Evolutionary conservation across 2,888 invertebrate species (phyloP).

Genomic region (Cerastoderma edule): DNA sequence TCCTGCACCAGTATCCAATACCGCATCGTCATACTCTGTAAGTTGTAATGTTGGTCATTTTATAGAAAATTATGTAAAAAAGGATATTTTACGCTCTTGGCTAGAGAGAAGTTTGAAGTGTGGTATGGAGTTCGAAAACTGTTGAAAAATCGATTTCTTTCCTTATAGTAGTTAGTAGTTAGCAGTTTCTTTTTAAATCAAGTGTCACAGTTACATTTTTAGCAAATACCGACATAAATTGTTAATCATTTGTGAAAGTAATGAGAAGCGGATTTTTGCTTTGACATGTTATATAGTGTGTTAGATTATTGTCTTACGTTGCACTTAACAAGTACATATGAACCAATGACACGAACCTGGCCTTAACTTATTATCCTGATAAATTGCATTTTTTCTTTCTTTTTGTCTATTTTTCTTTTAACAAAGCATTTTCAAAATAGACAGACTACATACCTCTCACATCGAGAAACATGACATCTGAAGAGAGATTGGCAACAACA

Average conservation of each 20-base stretch:
- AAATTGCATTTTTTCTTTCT: no score
- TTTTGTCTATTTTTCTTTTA: no score
- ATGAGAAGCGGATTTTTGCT: background rate
- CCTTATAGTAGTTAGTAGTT: no score
- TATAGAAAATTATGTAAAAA: background rate
- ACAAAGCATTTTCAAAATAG: background rate
- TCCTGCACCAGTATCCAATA: no score
- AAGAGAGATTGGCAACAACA: constrained; percentile 41
- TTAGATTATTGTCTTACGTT: background rate
- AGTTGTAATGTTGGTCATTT: background rate
- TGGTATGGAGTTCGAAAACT: background rate
- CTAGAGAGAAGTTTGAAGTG: no score
- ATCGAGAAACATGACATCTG: constrained; percentile 8
- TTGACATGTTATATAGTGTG: background rate
- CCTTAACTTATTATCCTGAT: no score
- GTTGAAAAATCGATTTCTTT: background rate
- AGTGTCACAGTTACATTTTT: no score
- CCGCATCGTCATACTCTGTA: background rate
- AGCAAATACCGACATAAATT: no score
- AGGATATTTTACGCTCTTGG: background rate
- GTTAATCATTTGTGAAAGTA: no score
- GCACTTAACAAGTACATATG: no score
- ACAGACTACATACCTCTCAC: background rate
- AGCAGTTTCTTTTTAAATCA: no score
- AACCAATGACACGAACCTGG: no score